A percentile compares a stretch with the other conserved stretches of the same genome.
Evolutionary conservation across 2,113 vertebrate species (phyloP).

Genomic region (Psilopsiagon aurifrons): DNA sequence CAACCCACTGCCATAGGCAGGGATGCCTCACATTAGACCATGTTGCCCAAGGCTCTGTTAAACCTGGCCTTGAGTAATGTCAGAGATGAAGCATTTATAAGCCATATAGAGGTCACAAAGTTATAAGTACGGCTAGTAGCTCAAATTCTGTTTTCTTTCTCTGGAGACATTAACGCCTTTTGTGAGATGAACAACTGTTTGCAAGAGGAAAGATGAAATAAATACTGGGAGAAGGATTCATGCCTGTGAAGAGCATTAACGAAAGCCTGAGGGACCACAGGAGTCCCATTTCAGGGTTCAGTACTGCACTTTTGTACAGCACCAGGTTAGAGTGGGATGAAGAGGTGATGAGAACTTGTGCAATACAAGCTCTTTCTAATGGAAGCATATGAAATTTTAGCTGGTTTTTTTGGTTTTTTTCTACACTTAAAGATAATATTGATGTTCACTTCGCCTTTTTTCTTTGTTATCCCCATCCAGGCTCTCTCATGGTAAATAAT

Average conservation of each 20-base stretch:
- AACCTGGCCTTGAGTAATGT: neutral
- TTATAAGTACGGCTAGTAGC: neutral
- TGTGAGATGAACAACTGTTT: neutral
- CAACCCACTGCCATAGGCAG: neutral
- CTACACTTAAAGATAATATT: neutral
- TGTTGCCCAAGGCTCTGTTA: neutral
- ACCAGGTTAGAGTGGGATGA: neutral
- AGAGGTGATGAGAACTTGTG: neutral
- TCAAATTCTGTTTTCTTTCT: neutral
- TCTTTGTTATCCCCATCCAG: neutral
- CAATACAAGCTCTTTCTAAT: neutral
- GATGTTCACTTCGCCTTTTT: neutral
- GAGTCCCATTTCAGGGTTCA: neutral
- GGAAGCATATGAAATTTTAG: neutral
- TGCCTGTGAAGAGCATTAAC: neutral
- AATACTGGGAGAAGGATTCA: neutral
- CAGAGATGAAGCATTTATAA: neutral
- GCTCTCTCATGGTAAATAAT: neutral
- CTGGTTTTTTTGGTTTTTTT: neutral
- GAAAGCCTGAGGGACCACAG: neutral
- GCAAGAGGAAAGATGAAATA: neutral
- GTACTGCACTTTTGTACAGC: neutral
- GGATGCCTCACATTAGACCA: neutral
- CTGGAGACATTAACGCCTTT: neutral
- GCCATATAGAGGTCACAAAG: neutral